These are phyloP conservation scores for Stratiomys singularior DNA, from an alignment of 2,888 invertebrate species.

Conservation along the genomic window DNA sequence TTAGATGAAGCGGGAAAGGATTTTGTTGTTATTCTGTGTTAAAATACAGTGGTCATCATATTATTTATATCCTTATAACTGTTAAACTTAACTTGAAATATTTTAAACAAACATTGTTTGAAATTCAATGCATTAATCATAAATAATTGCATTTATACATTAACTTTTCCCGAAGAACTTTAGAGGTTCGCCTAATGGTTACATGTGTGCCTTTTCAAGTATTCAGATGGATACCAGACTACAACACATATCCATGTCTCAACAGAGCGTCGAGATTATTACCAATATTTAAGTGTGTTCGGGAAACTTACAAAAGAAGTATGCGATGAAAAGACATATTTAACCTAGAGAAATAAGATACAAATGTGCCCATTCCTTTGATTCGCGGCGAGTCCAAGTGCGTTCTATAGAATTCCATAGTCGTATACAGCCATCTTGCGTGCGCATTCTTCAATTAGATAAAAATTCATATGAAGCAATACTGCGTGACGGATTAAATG, in stretches of 20 bases:
- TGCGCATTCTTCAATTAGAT: slow-evolving; percentile 22
- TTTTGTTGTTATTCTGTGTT: no score
- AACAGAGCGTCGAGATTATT: not conserved
- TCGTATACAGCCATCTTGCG: not conserved
- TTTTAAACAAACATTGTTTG: no score
- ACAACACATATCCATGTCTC: not conserved
- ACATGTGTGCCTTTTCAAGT: not conserved
- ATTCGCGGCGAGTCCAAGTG: not conserved
- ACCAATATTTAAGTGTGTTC: not conserved
- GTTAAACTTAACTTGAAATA: no score
- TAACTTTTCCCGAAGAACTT: not conserved
- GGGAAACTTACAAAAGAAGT: not conserved
- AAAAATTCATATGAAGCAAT: not conserved
- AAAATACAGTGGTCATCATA: no score
- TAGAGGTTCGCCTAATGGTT: not conserved
- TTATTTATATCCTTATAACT: no score
- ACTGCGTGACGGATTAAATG: slow-evolving; percentile 8
- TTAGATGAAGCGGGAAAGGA: no score
- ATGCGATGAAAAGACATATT: not conserved
- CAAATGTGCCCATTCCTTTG: not conserved
- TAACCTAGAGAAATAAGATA: not conserved
- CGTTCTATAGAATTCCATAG: not conserved
- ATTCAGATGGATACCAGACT: not conserved
- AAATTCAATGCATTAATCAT: not conserved
- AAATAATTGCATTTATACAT: not conserved